phyloP scores from a whole-genome alignment of 2,888 invertebrate genomes.

The Sepioteuthis lessoniana region DNA sequence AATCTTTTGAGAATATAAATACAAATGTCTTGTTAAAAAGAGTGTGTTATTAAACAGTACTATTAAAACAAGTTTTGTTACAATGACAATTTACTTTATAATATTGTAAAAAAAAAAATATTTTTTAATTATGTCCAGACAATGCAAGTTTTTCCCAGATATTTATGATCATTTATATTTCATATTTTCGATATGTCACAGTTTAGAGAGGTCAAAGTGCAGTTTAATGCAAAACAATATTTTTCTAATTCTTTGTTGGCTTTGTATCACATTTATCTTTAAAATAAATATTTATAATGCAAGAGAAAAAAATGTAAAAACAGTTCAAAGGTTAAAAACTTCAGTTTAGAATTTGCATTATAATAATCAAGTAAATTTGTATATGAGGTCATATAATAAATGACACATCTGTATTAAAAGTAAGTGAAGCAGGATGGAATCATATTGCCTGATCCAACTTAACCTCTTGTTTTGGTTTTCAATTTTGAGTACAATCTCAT shows the following conservation, averaged over 20 bases:
- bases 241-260: background rate
- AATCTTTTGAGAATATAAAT: too few species aligned
- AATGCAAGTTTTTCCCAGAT: too few species aligned
- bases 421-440: background rate
- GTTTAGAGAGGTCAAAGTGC: background rate
- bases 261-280: background rate
- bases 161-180: too few species aligned
- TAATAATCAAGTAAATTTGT: background rate
- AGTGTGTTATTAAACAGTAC: too few species aligned
- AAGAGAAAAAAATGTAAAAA: background rate
- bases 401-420: background rate
- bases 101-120: too few species aligned
- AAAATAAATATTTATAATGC: background rate
- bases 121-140: too few species aligned
- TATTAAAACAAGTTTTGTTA: too few species aligned
- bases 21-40: too few species aligned
- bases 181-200: background rate
- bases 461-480: background rate
- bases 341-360: background rate
- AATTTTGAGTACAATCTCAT: background rate
- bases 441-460: background rate
- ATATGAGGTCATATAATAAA: background rate
- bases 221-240: background rate
- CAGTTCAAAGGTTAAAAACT: background rate
- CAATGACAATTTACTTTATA: too few species aligned